Evolutionary conservation across 2,797 vertebrate species (phyloP).

Genomic region (Stomatorhinus walkeri): DNA sequence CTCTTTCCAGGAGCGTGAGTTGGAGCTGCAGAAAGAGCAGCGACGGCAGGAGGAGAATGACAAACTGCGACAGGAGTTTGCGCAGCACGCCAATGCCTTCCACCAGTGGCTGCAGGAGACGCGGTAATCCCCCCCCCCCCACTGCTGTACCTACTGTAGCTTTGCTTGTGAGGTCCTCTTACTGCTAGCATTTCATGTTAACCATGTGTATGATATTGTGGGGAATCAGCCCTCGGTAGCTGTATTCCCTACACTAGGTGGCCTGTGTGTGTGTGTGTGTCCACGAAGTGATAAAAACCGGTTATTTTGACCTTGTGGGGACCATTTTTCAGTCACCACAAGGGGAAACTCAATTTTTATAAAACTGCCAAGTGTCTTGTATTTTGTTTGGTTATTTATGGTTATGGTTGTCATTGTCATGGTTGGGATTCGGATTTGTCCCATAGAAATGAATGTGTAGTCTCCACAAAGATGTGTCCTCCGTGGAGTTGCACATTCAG

Average conservation of each 20-base stretch:
- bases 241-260: neutral
- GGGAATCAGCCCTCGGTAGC: neutral
- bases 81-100: constrained; percentile 95
- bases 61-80: constrained; percentile 93
- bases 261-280: neutral
- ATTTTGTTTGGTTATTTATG: neutral
- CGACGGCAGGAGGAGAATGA: constrained; percentile 95
- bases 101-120: constrained; percentile 99
- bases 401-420: neutral
- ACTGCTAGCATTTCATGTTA: neutral
- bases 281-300: no score
- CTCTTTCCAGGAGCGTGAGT: constrained; percentile 75
- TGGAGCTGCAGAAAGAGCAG: constrained; percentile 97
- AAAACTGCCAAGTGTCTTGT: no score
- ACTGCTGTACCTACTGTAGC: neutral
- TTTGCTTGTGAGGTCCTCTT: neutral
- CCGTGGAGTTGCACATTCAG: neutral
- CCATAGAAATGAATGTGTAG: neutral
- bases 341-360: no score
- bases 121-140: constrained; percentile 51
- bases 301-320: neutral
- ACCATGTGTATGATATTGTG: neutral
- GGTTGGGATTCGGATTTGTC: neutral
- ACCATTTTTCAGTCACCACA: no score
- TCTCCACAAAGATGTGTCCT: neutral